Evolutionary conservation across 2,888 invertebrate genomes (phyloP).

Genomic region (Halictus quadricinctus): DNA sequence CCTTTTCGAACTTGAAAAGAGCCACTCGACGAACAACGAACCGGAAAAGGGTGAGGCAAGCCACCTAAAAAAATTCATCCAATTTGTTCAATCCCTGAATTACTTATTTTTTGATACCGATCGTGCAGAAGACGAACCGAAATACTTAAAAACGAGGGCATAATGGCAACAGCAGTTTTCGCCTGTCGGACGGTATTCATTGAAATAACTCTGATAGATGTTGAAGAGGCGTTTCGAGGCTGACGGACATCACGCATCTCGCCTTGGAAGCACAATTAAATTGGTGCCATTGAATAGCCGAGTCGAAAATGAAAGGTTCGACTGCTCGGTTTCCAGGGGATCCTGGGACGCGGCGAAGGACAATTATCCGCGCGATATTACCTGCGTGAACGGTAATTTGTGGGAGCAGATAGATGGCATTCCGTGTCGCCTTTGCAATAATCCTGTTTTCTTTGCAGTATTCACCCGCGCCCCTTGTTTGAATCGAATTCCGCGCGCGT

Average conservation of each 20-base stretch:
- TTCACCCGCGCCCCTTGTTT: not conserved
- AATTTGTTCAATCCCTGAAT: not conserved
- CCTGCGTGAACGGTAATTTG: slow-evolving; percentile 26
- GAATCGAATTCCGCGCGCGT: not conserved
- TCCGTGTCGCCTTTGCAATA: slow-evolving; percentile 21
- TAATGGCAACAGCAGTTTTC: not conserved
- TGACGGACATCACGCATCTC: not conserved
- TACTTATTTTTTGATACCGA: not conserved
- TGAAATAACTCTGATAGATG: not conserved
- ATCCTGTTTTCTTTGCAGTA: slow-evolving; percentile 37
- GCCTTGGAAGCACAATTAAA: slow-evolving; percentile 13
- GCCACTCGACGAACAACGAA: not conserved
- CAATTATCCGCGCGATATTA: slow-evolving; percentile 44
- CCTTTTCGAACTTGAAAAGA: not conserved
- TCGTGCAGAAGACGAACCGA: not conserved
- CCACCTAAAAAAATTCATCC: not conserved
- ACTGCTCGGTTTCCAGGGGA: slow-evolving; percentile 26
- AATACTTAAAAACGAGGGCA: not conserved
- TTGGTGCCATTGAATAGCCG: slow-evolving; percentile 32
- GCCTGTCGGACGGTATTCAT: not conserved
- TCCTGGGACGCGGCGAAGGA: slow-evolving; percentile 4
- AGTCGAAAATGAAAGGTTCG: slow-evolving; percentile 39
- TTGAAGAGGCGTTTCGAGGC: not conserved
- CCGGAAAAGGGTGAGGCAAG: not conserved
- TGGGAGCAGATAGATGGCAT: slow-evolving; percentile 19